A percentile compares a stretch with the other conserved stretches of the same genome.
Conservation (phyloP, 2,797 vertebrate genomes). For the Pithecia hirsuta region DNA sequence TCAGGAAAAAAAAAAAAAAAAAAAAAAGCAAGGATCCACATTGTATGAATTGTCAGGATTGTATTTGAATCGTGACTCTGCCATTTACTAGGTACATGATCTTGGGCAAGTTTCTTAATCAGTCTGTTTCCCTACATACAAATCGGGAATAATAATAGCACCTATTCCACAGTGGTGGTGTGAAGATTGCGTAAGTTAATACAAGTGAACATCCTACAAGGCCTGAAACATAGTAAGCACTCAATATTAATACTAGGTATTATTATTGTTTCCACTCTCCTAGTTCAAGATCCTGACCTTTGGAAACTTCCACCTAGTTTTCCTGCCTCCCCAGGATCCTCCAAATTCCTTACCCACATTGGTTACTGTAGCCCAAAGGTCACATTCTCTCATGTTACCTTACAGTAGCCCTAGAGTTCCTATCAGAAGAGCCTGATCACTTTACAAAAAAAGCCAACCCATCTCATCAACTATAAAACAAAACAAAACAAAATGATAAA, state of each 20-base stretch:
- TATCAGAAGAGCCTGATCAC: not conserved
- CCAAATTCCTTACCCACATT: not conserved
- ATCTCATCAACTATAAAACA: not conserved
- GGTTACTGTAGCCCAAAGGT: not conserved
- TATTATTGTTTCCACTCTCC: not conserved
- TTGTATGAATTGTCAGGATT: no score
- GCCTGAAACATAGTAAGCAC: not conserved
- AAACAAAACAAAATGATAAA: not conserved
- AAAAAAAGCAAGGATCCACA: no score
- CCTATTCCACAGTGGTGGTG: not conserved
- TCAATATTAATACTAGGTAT: not conserved
- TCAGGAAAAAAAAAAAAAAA: no score
- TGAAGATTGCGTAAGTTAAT: not conserved
- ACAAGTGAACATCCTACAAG: not conserved
- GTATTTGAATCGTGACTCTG: not conserved
- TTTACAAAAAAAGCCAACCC: not conserved
- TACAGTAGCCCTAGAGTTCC: not conserved
- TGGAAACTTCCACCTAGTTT: not conserved
- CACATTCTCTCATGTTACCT: not conserved
- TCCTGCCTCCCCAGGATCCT: not conserved
- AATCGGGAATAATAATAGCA: not conserved
- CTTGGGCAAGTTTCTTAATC: not conserved
- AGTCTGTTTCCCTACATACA: not conserved
- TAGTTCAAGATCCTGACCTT: not conserved
- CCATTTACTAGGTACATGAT: not conserved